Evolutionary conservation across 1,140 invertebrate genomes (phyloP).

Genomic region (Bombyx mandarina): DNA sequence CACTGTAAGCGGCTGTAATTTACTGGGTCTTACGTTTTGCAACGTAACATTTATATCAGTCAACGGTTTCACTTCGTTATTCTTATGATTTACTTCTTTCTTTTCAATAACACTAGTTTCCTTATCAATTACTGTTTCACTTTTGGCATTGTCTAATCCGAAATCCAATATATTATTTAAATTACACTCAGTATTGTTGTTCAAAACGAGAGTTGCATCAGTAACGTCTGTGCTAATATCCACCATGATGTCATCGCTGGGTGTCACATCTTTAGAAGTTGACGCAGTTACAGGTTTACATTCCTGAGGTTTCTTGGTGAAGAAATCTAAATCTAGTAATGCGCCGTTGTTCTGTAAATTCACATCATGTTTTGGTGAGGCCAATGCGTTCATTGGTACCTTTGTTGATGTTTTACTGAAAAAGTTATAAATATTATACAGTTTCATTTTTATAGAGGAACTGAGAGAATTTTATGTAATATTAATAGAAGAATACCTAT

Average conservation of each 20-base stretch:
- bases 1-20: slow-evolving; percentile 74
- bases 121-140: slow-evolving; percentile 23
- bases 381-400: slow-evolving; percentile 79
- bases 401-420: slow-evolving; percentile 75
- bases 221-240: slow-evolving; percentile 56
- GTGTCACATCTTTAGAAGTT: slow-evolving; percentile 20
- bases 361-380: slow-evolving; percentile 35
- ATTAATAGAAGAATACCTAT: slow-evolving; percentile 27
- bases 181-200: slow-evolving; percentile 23
- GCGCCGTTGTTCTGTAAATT: slow-evolving; percentile 29
- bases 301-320: slow-evolving; percentile 46
- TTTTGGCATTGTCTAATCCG: slow-evolving; percentile 29
- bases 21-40: slow-evolving; percentile 81
- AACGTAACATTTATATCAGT: slow-evolving; percentile 83
- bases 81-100: slow-evolving; percentile 15
- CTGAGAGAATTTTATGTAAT: not conserved
- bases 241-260: slow-evolving; percentile 72
- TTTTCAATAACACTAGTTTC: slow-evolving; percentile 15
- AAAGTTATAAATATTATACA: slow-evolving; percentile 14
- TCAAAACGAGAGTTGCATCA: slow-evolving; percentile 14
- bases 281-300: slow-evolving; percentile 13
- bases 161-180: slow-evolving; percentile 46
- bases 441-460: too few relatives aligned
- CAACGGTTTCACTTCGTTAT: slow-evolving; percentile 67
- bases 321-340: slow-evolving; percentile 63